phyloP scores from a whole-genome alignment of 1,140 invertebrate species.

The Chlorops oryzae region DNA sequence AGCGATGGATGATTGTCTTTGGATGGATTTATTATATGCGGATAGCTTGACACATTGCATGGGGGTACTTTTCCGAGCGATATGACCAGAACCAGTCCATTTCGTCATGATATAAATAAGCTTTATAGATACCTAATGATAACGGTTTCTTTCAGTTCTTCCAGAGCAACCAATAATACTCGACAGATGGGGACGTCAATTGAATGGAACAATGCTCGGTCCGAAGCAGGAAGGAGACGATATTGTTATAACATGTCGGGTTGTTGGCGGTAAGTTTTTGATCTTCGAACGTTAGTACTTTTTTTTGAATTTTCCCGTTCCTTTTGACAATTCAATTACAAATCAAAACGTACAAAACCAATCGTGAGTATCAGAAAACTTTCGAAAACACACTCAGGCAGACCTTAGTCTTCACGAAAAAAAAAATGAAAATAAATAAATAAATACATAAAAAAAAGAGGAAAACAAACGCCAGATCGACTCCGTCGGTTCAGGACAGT shows the following conservation, averaged over 20 bases:
- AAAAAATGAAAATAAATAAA: background rate
- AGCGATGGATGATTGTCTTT: too few relatives aligned
- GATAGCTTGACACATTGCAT: too few relatives aligned
- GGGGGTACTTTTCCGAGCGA: too few relatives aligned
- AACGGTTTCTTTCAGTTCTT: slow-evolving; percentile 58
- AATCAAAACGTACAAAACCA: slow-evolving; percentile 1
- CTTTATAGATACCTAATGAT: too few relatives aligned
- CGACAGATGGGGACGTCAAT: slow-evolving; percentile 65
- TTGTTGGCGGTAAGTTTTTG: slow-evolving; percentile 53
- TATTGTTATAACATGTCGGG: slow-evolving; percentile 55
- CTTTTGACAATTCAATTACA: slow-evolving; percentile 5
- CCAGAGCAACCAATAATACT: slow-evolving; percentile 78
- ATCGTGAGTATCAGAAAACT: background rate
- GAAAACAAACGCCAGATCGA: background rate
- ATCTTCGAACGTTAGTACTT: background rate
- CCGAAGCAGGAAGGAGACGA: slow-evolving; percentile 69
- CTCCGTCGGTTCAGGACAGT: background rate
- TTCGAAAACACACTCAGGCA: background rate
- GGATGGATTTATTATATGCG: too few relatives aligned
- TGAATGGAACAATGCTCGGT: slow-evolving; percentile 66
- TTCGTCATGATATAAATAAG: too few relatives aligned
- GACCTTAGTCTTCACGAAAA: slow-evolving; percentile 1
- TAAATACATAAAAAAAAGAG: background rate
- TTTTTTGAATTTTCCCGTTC: background rate
- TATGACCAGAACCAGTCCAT: too few relatives aligned